Evolutionary conservation across 2,113 vertebrate genomes (phyloP).

Genomic region (Stegastes partitus): DNA sequence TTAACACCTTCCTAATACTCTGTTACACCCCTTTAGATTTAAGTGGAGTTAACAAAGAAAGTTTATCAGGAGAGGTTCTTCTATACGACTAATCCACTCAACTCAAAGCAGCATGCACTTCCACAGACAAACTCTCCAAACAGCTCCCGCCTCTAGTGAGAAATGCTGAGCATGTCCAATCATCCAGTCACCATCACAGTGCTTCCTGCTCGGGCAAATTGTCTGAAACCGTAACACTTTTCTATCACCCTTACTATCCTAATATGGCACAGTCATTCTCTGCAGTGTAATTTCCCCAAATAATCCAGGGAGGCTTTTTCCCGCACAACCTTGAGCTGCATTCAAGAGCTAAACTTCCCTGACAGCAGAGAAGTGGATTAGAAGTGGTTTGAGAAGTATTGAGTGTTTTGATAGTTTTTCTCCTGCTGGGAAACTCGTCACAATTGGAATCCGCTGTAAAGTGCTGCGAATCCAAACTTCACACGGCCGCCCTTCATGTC

Average conservation of each 20-base stretch:
- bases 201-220: not conserved
- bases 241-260: not conserved
- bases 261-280: conserved; percentile 1
- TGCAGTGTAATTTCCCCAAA: conserved; percentile 36
- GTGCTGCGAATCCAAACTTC: conserved; percentile 16
- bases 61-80: not conserved
- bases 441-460: conserved; percentile 2
- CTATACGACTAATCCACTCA: not conserved
- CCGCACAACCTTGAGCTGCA: conserved; percentile 30
- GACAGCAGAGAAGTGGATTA: conserved; percentile 22
- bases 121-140: conserved; percentile 6
- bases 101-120: not conserved
- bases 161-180: not conserved
- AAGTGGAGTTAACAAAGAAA: not conserved
- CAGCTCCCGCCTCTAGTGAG: not conserved
- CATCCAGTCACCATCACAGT: conserved; percentile 9
- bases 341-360: conserved; percentile 30
- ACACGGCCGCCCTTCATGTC: conserved; percentile 11
- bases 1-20: too few relatives aligned
- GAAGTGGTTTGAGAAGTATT: conserved; percentile 12
- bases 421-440: conserved; percentile 19
- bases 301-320: conserved; percentile 23
- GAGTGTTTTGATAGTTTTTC: conserved; percentile 20
- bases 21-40: too few relatives aligned
- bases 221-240: not conserved